Conservation (phyloP, 2,797 vertebrate genomes). For the Luscinia megarhynchos region DNA sequence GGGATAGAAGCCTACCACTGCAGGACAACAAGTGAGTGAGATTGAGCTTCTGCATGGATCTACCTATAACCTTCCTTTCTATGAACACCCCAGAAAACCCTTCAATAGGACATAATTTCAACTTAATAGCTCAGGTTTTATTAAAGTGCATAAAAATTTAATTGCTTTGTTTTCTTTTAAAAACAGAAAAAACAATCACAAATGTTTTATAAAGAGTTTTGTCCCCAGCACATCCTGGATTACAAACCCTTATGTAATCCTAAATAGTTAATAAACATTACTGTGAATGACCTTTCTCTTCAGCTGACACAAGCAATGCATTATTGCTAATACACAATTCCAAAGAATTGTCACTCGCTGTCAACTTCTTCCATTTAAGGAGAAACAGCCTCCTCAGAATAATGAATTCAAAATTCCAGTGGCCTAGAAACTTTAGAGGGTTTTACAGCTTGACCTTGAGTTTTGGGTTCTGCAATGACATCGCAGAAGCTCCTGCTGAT, state of each 20-base stretch:
- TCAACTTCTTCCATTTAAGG: background rate
- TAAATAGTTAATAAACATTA: background rate
- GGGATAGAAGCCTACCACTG: background rate
- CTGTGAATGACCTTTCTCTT: background rate
- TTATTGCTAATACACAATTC: background rate
- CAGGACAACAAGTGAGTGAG: background rate
- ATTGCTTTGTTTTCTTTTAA: background rate
- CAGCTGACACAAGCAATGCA: background rate
- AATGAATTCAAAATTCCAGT: background rate
- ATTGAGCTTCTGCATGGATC: background rate
- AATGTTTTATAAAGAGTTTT: background rate
- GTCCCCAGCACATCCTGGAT: background rate
- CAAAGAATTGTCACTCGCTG: background rate
- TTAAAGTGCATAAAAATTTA: background rate
- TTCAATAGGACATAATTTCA: background rate
- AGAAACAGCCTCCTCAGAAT: background rate
- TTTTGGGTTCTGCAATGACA: background rate
- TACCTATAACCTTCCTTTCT: background rate
- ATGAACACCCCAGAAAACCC: fast-evolving
- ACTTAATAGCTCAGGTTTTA: background rate
- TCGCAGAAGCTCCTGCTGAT: background rate
- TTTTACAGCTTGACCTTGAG: background rate
- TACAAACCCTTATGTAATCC: background rate
- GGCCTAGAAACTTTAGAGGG: background rate
- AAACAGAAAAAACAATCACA: background rate